Percentiles rank a stretch among this genome's conserved stretches.
phyloP scores from a whole-genome alignment of 1,140 invertebrate genomes.

The Zeugodacus cucurbitae region DNA sequence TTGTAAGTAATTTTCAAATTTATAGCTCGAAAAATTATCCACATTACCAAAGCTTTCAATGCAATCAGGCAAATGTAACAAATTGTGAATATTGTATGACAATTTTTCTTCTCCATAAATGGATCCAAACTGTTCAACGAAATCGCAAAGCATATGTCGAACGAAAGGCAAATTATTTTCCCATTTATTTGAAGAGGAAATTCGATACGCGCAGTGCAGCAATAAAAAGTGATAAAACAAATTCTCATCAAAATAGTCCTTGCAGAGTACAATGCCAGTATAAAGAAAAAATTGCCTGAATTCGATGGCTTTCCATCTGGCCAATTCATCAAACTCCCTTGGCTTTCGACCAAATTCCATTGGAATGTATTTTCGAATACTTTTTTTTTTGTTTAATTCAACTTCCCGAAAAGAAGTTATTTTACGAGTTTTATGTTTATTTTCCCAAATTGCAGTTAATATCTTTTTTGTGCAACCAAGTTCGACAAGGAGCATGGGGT shows the following conservation, averaged over 20 bases:
- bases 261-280: not conserved
- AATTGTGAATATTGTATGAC: slow-evolving; percentile 20
- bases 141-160: not conserved
- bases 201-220: not conserved
- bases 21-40: not conserved
- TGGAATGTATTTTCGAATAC: too few species aligned
- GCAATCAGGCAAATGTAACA: not conserved
- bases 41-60: not conserved
- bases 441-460: too few species aligned
- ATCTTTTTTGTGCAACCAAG: too few species aligned
- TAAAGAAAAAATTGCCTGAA: slow-evolving; percentile 1
- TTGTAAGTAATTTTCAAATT: slow-evolving; percentile 37
- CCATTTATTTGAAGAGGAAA: too few species aligned
- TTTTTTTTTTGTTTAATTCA: too few species aligned
- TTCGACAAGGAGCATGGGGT: too few species aligned
- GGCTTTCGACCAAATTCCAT: too few species aligned
- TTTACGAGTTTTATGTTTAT: too few species aligned
- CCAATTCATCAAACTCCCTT: not conserved
- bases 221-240: slow-evolving; percentile 3
- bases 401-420: too few species aligned
- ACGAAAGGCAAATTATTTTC: not conserved
- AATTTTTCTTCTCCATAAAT: not conserved
- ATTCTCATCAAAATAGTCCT: not conserved
- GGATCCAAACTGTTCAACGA: not conserved
- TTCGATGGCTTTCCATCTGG: slow-evolving; percentile 10